Percentiles rank a stretch among this genome's conserved stretches.
phyloP scores from a whole-genome alignment of 2,888 invertebrate species.

The Sphaeridia pumilis region DNA sequence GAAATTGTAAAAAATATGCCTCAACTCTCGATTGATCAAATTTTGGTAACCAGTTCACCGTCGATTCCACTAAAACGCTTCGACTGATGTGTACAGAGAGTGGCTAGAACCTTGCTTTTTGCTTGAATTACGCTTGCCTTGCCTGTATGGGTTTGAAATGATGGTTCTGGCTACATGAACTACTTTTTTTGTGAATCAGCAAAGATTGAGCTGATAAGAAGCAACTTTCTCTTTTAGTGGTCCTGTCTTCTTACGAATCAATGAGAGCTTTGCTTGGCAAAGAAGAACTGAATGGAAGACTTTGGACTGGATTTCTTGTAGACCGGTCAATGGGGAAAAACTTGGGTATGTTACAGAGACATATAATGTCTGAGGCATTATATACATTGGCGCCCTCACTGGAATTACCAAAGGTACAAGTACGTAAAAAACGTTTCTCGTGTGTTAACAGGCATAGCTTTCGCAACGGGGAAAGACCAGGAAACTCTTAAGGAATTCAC shows the following conservation, averaged over 20 bases:
- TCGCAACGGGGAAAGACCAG: conserved; percentile 23
- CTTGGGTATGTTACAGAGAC: conserved; percentile 17
- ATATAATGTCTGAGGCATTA: neutral
- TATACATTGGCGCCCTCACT: neutral
- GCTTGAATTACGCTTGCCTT: too few relatives aligned
- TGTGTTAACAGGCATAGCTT: conserved; percentile 17
- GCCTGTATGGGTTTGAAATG: too few relatives aligned
- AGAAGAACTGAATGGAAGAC: conserved; percentile 24
- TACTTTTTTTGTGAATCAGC: too few relatives aligned
- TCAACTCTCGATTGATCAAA: too few relatives aligned
- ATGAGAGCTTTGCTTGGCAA: conserved; percentile 22
- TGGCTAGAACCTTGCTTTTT: too few relatives aligned
- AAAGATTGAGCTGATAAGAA: too few relatives aligned
- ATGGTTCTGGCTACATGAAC: too few relatives aligned
- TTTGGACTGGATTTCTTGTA: conserved; percentile 29
- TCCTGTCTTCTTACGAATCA: conserved; percentile 22
- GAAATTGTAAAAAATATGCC: too few relatives aligned
- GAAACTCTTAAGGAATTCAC: conserved; percentile 24
- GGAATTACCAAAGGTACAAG: too few relatives aligned
- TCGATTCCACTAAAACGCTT: too few relatives aligned
- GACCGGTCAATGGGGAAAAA: conserved; percentile 32
- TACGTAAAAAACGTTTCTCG: neutral
- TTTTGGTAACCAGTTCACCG: too few relatives aligned
- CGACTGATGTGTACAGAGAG: too few relatives aligned
- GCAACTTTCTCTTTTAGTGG: conserved; percentile 19